Evolutionary conservation across 2,113 vertebrate species (phyloP), one percentile per base, ranked within the genome.

Genomic region (Catharus bicknelli): DNA sequence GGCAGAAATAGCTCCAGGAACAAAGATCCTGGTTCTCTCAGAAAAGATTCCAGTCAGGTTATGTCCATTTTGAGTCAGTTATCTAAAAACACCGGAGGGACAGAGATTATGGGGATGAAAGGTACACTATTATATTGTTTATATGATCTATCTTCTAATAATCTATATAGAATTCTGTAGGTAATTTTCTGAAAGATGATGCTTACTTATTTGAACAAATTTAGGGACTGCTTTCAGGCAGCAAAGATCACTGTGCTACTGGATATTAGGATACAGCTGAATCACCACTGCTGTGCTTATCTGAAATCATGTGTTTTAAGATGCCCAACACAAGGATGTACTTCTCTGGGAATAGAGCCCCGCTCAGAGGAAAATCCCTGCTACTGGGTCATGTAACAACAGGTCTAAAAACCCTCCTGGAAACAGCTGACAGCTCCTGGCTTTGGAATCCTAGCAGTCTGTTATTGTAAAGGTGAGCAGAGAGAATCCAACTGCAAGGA

Each of bases 121-220:
- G 84, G 72, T 90, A 38, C 85, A 87, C 36, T 86, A 86, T 95
- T 96, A 94, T 90, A 34, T 73, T 88, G 92, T 85, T 95, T 91
- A 91, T 86, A 43, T 55, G 38, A 95, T 93, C 88, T 95, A 58
- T 87, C 82, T 58, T 79, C 88, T 95, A 91, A 93, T 95, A 93
- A 95, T 83, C 78, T 95, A 83, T 69, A 83, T 55, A 87, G 96
- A 82, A 91, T 87, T 94, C 89, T 87, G 67, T 16, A 91, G 62
- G 75, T 36, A 96, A 94, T 95, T 94, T 95, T 96, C 90, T 96
- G 94, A 95, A 95, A 96, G 78, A 88, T 59, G 82, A 96, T 86
- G 89, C 93, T 83, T 53, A 63, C 79, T 92, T 92, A 90, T 88
- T 94, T 53, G 75, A 92, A 74, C 87, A 88, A 83, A 94, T 83